Percentiles rank a stretch among this genome's conserved stretches.
phyloP scores from a whole-genome alignment of 2,113 vertebrate genomes.

The Synodontis membranacea region DNA sequence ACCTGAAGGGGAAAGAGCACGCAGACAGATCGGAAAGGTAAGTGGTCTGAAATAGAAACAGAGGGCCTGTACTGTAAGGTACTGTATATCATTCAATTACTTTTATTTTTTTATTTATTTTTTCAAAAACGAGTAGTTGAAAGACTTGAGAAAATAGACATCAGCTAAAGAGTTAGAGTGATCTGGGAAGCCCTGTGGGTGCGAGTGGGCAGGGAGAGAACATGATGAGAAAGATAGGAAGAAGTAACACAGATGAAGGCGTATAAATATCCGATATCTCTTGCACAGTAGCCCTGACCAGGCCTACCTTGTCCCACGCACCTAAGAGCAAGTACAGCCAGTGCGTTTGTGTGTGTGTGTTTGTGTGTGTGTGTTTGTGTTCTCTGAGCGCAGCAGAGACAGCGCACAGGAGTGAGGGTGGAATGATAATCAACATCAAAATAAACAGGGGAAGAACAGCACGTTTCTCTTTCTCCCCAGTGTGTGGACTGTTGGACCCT shows the following conservation, averaged over 20 bases:
- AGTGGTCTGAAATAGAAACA: no score
- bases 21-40: not conserved
- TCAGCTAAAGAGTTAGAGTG: no score
- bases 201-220: not conserved
- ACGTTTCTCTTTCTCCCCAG: slow-evolving; percentile 49
- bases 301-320: not conserved
- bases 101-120: not conserved
- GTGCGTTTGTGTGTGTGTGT: not conserved
- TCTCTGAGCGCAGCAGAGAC: slow-evolving; percentile 51
- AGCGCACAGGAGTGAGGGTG: slow-evolving; percentile 21
- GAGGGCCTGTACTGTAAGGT: no score
- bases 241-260: not conserved
- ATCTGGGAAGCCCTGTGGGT: not conserved
- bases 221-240: not conserved
- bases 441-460: slow-evolving; percentile 51
- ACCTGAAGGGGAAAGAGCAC: slow-evolving; percentile 78
- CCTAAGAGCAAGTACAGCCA: not conserved
- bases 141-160: not conserved
- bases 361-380: slow-evolving; percentile 13
- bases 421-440: slow-evolving; percentile 60
- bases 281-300: not conserved
- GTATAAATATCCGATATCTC: not conserved
- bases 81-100: not conserved
- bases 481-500: slow-evolving; percentile 50
- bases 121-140: not conserved